phyloP scores from a whole-genome alignment of 2,113 vertebrate species.

The Mesitornis unicolor region DNA sequence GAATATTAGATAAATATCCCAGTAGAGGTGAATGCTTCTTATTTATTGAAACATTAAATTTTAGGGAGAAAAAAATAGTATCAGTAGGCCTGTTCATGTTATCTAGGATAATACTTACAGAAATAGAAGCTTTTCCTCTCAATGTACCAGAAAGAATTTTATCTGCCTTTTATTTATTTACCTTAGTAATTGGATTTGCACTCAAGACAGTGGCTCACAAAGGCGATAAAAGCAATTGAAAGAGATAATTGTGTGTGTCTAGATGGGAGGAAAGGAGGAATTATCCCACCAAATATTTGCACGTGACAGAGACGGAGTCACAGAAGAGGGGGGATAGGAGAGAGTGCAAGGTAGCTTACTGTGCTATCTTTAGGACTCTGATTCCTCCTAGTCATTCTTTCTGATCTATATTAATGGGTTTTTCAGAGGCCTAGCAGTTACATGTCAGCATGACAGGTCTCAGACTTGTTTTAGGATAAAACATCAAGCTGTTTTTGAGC shows the following conservation, averaged over 20 bases:
- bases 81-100: not conserved
- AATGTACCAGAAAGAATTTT: not conserved
- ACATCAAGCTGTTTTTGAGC: not conserved
- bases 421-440: not conserved
- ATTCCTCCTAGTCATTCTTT: not conserved
- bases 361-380: not conserved
- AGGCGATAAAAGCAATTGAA: not conserved
- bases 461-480: not conserved
- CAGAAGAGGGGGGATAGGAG: not conserved
- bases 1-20: not conserved
- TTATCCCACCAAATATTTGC: not conserved
- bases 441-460: not conserved
- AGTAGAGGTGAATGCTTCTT: not conserved
- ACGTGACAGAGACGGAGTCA: not conserved
- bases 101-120: not conserved
- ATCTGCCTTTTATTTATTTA: not conserved
- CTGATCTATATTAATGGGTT: not conserved
- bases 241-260: not conserved
- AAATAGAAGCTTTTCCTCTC: not conserved
- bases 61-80: not conserved
- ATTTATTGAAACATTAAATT: not conserved
- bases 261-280: not conserved
- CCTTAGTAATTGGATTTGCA: not conserved
- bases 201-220: not conserved
- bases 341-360: not conserved